These are phyloP conservation scores for Arge pagana DNA, from an alignment of 2,888 invertebrate genomes.

Conservation along the genomic window DNA sequence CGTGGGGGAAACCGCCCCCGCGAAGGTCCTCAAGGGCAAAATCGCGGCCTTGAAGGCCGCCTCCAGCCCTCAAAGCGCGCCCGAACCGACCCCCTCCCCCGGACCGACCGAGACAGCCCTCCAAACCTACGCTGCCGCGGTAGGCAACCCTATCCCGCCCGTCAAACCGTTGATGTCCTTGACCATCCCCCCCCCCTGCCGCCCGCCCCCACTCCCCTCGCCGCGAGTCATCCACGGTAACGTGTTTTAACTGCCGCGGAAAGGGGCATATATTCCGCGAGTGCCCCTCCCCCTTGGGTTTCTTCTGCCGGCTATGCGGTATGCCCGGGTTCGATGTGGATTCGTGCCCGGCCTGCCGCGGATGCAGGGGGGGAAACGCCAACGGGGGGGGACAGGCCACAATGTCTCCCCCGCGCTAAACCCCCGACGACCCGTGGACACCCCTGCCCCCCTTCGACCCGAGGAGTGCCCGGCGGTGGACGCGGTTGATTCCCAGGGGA, in stretches of 20 bases:
- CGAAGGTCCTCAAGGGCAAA: too few species aligned
- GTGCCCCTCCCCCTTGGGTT: not conserved
- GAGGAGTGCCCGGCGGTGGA: too few species aligned
- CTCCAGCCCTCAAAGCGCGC: not conserved
- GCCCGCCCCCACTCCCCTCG: not conserved
- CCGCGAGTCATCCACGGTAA: not conserved
- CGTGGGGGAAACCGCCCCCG: too few species aligned
- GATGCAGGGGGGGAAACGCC: not conserved
- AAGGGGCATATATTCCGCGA: not conserved
- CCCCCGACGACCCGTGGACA: not conserved
- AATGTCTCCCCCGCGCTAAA: not conserved
- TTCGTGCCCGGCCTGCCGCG: not conserved
- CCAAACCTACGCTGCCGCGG: too few species aligned
- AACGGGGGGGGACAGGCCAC: not conserved
- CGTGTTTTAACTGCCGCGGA: not conserved
- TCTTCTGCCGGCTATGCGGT: not conserved
- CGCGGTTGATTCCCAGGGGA: too few species aligned
- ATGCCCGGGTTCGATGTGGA: not conserved
- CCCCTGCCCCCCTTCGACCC: too few species aligned
- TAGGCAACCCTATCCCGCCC: too few species aligned
- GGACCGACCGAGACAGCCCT: too few species aligned
- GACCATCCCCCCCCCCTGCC: not conserved
- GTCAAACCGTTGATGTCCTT: too few species aligned
- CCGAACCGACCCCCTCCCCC: not conserved
- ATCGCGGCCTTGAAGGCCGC: not conserved